Evolutionary conservation across 2,888 invertebrate genomes (phyloP).

Genomic region (Dicycla oo): DNA sequence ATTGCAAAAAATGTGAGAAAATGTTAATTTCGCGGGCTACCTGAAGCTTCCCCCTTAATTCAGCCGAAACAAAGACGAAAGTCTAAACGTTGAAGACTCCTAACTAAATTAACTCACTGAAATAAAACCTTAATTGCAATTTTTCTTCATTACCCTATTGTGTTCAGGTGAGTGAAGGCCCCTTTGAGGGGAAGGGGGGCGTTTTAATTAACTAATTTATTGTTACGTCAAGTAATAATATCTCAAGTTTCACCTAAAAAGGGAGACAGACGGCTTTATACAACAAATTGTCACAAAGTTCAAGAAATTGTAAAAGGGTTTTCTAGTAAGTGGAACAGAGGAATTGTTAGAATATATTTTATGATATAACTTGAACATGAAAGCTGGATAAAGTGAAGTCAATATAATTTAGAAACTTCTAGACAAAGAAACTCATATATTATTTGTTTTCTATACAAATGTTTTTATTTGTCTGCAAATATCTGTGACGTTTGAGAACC

Average conservation of each 20-base stretch:
- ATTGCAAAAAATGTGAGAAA: too few species aligned
- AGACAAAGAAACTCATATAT: slow-evolving; percentile 6
- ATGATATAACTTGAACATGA: slow-evolving; percentile 26
- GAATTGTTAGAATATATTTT: slow-evolving; percentile 35
- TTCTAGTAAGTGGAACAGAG: slow-evolving; percentile 28
- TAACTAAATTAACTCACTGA: slow-evolving; percentile 46
- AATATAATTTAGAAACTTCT: slow-evolving; percentile 23
- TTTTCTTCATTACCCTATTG: slow-evolving; percentile 65
- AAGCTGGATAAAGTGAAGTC: slow-evolving; percentile 22
- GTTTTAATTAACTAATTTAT: slow-evolving; percentile 65
- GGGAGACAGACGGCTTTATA: slow-evolving; percentile 48
- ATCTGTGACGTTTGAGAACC: not conserved
- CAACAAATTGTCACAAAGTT: slow-evolving; percentile 61
- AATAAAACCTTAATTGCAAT: slow-evolving; percentile 60
- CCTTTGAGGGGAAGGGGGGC: slow-evolving; percentile 22
- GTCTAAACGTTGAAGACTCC: slow-evolving; percentile 19
- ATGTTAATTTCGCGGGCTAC: too few species aligned
- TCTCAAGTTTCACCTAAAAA: slow-evolving; percentile 52
- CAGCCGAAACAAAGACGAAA: slow-evolving; percentile 30
- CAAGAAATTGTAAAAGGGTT: slow-evolving; percentile 38
- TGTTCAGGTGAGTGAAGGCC: slow-evolving; percentile 56
- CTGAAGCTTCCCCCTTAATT: slow-evolving; percentile 11
- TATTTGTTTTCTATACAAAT: slow-evolving; percentile 4
- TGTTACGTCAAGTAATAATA: slow-evolving; percentile 61
- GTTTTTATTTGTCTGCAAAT: not conserved